Conservation (phyloP, 1,140 invertebrate species). For the Zaprionus africanus region DNA sequence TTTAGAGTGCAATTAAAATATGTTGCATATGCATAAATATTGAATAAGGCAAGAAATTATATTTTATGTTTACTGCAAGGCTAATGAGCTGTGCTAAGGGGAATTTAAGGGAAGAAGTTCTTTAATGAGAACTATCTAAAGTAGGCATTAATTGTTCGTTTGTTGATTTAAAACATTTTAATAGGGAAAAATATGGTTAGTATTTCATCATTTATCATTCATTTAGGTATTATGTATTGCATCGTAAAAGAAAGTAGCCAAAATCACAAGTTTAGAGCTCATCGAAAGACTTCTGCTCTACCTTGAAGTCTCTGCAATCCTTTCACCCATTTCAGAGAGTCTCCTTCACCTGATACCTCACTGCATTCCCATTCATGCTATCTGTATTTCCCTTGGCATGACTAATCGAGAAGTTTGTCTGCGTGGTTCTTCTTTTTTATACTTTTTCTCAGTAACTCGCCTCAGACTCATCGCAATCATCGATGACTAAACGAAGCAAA, state of each 20-base stretch:
- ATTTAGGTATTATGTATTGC: too few species aligned
- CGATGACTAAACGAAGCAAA: conserved; percentile 70
- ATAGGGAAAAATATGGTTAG: too few species aligned
- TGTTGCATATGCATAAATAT: neutral
- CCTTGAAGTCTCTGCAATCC: too few species aligned
- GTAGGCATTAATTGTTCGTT: too few species aligned
- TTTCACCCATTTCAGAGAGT: neutral
- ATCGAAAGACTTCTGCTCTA: too few species aligned
- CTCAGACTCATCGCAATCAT: conserved; percentile 64
- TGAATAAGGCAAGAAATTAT: neutral
- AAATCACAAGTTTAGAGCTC: too few species aligned
- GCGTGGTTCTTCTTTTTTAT: conserved; percentile 14
- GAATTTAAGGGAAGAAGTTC: neutral
- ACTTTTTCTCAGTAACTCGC: conserved; percentile 59
- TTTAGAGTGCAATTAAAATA: neutral
- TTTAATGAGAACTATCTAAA: neutral
- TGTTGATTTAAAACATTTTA: too few species aligned
- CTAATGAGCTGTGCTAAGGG: neutral
- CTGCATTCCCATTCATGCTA: neutral
- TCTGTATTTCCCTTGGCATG: conserved; percentile 17
- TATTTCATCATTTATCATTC: too few species aligned
- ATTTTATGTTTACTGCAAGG: neutral
- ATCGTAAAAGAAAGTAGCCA: too few species aligned
- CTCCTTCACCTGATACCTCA: neutral
- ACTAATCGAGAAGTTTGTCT: conserved; percentile 44